Conservation (phyloP, 35 echinoderm and acorn worm genomes). For the Patiria miniata region DNA sequence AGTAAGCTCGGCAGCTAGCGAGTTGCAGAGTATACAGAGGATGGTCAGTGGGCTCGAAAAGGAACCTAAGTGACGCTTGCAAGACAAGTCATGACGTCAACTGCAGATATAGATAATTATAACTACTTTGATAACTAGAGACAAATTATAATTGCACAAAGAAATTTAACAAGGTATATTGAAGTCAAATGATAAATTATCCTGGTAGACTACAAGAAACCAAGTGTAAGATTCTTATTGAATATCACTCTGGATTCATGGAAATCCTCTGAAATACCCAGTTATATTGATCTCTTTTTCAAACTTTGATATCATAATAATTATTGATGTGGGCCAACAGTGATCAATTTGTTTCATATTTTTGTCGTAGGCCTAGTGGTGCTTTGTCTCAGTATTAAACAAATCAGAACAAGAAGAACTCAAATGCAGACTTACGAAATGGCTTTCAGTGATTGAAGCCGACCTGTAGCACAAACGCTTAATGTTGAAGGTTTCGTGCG, state of each 20-base stretch:
- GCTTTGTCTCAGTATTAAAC: too few species aligned
- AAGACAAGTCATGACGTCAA: neutral
- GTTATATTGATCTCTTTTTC: neutral
- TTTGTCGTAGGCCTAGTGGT: too few species aligned
- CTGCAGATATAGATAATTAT: neutral
- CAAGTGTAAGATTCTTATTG: too few species aligned
- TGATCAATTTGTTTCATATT: neutral
- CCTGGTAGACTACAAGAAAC: too few species aligned
- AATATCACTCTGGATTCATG: too few species aligned
- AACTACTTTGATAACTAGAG: neutral
- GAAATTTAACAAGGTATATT: neutral
- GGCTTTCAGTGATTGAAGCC: too few species aligned
- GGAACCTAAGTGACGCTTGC: constrained; percentile 58
- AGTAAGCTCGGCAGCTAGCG: constrained; percentile 76
- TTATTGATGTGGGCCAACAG: neutral
- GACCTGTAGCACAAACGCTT: neutral
- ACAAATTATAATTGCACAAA: neutral
- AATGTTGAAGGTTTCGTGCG: constrained; percentile 11
- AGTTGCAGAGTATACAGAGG: constrained; percentile 97
- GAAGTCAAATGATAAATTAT: neutral
- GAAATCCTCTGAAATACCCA: neutral
- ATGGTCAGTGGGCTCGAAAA: constrained; percentile 94
- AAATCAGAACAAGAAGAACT: too few species aligned
- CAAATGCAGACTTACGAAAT: too few species aligned
- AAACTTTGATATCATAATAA: neutral